These are phyloP conservation scores for Sialia sialis DNA, from an alignment of 2,113 vertebrate species.

Conservation along the genomic window DNA sequence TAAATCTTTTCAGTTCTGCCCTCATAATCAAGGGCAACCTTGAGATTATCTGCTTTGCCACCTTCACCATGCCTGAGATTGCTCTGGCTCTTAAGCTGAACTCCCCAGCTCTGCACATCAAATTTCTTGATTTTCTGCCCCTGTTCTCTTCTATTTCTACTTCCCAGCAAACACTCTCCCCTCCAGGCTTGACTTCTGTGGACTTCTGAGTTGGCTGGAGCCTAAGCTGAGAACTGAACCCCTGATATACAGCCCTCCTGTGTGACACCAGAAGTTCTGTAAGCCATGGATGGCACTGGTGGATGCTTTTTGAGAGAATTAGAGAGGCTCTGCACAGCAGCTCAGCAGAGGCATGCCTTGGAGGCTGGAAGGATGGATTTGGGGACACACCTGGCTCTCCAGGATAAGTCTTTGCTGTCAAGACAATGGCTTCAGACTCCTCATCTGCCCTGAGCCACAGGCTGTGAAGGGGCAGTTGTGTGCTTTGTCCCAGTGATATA, in stretches of 20 bases:
- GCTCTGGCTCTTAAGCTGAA: neutral
- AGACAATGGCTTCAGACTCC: neutral
- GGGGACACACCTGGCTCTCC: neutral
- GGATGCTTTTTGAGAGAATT: neutral
- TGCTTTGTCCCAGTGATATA: neutral
- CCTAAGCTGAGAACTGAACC: neutral
- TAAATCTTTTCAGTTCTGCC: neutral
- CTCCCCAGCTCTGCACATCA: neutral
- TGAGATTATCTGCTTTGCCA: neutral
- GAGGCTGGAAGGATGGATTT: neutral
- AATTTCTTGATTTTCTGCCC: neutral
- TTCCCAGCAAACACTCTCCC: neutral
- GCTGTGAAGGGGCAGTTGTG: neutral
- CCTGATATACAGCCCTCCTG: neutral
- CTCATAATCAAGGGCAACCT: neutral
- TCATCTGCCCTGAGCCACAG: neutral
- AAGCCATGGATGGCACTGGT: rapidly evolving
- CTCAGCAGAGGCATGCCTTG: rapidly evolving
- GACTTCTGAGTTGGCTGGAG: neutral
- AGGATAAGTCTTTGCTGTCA: neutral
- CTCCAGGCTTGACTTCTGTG: neutral
- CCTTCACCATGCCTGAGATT: neutral
- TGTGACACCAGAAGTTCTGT: neutral
- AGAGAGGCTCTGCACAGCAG: neutral
- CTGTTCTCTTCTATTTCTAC: neutral